Evolutionary conservation across 2,888 invertebrate species (phyloP), one percentile per base, ranked within the genome.

Genomic region (Volucella bombylans): DNA sequence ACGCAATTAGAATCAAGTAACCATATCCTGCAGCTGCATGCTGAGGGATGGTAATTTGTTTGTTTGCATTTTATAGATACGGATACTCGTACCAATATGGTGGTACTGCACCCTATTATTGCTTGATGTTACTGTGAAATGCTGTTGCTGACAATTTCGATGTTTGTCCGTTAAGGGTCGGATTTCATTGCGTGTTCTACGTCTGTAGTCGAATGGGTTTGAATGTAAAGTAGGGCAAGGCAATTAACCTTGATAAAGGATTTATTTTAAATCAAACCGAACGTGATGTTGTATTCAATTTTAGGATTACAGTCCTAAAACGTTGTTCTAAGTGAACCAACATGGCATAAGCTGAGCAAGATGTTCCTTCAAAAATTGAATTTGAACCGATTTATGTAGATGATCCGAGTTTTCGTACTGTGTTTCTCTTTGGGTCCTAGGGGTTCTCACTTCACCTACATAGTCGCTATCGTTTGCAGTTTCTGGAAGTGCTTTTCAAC

Each of bases 21-120:
- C 49, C 59, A n/a, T 57, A 50, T 1, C 31, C 23, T 47, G 69
- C 77, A 77, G 77, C 77, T 77, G 77, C 77, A 39, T 8, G 47
- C 54, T 41, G 62, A 14, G 49, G 23, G 59, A 47, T 54, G 38
- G 55, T 61, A 54, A 54, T 45, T 67, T 67, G 54, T 62, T 62
- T 62, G 77, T 47, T 61, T 62, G 39, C n/a, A 15, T 68, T 52
- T 39, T 18, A 41, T 50, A 39, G 47, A n/a, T 38, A n/a, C 15
- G 12, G 14, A 15, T 4, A 45, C n/a, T 38, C 55, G 55, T n/a
- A 12, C 45, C 8, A 38, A 31, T 12, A 38, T 12, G 8, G 9
- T 38, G 9, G 2, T 49, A 64, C 38, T 54, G 41, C 39, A 73
- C 67, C 59, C 61, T 45, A 31, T 31, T 31, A 31, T 31, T 50